Evolutionary conservation across 2,113 vertebrate species (phyloP).

Genomic region (Syngnathus floridae): DNA sequence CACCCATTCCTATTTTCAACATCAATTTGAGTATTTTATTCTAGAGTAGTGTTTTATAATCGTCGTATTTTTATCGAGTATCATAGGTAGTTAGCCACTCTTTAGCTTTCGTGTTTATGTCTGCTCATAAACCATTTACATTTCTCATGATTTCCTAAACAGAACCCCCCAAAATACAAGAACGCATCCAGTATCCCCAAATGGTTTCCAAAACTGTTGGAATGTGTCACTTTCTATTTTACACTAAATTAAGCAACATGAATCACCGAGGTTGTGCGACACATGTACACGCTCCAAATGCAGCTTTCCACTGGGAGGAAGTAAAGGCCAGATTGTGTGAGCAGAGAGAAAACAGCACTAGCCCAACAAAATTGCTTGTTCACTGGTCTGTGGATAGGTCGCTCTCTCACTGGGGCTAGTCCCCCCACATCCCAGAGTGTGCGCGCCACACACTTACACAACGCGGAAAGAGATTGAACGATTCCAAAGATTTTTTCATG

Average conservation of each 20-base stretch:
- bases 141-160: not conserved
- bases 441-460: not conserved
- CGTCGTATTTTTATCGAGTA: not conserved
- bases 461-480: not conserved
- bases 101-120: not conserved
- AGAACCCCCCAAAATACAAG: not conserved
- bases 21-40: not conserved
- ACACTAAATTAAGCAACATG: not conserved
- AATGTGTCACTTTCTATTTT: not conserved
- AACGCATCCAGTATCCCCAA: not conserved
- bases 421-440: not conserved
- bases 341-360: not conserved
- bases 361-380: constrained; percentile 1
- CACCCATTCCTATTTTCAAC: not conserved
- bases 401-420: not conserved
- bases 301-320: not conserved
- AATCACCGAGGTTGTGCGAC: not conserved
- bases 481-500: not conserved
- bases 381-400: not conserved
- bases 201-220: not conserved
- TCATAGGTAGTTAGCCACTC: no score
- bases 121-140: no score
- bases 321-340: not conserved
- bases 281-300: constrained; percentile 1
- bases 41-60: not conserved